These are phyloP conservation scores for Peromyscus leucopus DNA, from an alignment of 2,113 vertebrate genomes.

Conservation along the genomic window DNA sequence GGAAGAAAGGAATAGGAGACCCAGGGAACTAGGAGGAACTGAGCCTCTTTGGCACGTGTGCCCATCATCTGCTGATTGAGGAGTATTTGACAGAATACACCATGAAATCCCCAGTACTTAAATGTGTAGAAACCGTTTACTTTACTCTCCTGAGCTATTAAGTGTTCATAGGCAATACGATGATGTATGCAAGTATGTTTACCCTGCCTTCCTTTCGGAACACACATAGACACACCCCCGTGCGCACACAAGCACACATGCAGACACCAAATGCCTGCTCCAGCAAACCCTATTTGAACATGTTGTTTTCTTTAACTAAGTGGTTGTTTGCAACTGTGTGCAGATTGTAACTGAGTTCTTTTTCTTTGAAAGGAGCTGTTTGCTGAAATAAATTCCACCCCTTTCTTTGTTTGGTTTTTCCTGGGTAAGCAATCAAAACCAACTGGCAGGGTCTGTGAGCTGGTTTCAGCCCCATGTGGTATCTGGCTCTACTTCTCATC, in stretches of 20 bases:
- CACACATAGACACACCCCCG: not conserved
- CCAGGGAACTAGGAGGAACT: not conserved
- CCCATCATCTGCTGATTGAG: not conserved
- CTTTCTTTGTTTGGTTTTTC: slow-evolving; percentile 69
- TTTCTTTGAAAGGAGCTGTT: slow-evolving; percentile 75
- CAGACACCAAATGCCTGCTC: not conserved
- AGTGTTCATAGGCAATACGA: slow-evolving; percentile 1
- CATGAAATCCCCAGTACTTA: slow-evolving; percentile 18
- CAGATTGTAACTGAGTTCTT: slow-evolving; percentile 58
- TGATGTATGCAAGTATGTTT: not conserved
- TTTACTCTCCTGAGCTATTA: not conserved
- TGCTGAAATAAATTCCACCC: slow-evolving; percentile 72
- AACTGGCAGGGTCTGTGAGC: slow-evolving; percentile 34
- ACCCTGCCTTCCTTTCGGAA: not conserved
- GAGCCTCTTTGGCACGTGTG: not conserved
- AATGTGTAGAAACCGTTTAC: not conserved
- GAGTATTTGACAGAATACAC: not conserved
- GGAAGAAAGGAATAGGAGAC: not conserved
- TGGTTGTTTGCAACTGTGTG: slow-evolving; percentile 77
- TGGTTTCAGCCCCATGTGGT: not conserved
- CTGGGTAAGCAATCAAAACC: slow-evolving; percentile 74
- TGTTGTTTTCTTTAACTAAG: slow-evolving; percentile 77
- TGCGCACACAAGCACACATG: not conserved
- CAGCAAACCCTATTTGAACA: slow-evolving; percentile 66
- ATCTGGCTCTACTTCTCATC: slow-evolving; percentile 59